Percentiles rank a stretch among this genome's conserved stretches.
Evolutionary conservation across 2,888 invertebrate genomes (phyloP).

Genomic region (Labia minor): DNA sequence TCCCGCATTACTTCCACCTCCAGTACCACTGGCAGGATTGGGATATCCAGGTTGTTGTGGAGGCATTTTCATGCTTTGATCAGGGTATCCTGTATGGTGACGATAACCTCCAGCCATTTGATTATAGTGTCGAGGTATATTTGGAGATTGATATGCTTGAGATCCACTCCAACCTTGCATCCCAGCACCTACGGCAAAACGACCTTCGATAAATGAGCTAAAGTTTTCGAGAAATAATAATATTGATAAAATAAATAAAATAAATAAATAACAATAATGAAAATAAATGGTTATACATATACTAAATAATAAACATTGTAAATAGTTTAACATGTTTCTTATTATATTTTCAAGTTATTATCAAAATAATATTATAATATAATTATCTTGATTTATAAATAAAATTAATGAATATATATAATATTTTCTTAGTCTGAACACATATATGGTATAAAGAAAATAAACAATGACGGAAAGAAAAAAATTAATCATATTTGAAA

Average conservation of each 20-base stretch:
- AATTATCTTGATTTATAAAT: too few relatives aligned
- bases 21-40: neutral
- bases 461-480: too few relatives aligned
- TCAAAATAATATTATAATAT: too few relatives aligned
- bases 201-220: slow-evolving; percentile 13
- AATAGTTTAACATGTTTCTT: too few relatives aligned
- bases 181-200: neutral
- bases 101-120: neutral
- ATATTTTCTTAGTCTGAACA: too few relatives aligned
- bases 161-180: neutral
- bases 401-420: too few relatives aligned
- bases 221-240: neutral
- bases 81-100: neutral
- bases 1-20: slow-evolving; percentile 31
- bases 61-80: neutral
- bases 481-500: too few relatives aligned
- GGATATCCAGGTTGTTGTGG: neutral
- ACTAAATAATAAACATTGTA: too few relatives aligned
- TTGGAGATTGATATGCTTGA: neutral
- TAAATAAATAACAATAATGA: neutral
- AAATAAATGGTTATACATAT: too few relatives aligned
- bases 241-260: neutral
- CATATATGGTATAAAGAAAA: too few relatives aligned
- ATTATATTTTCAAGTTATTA: too few relatives aligned
- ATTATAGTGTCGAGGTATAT: slow-evolving; percentile 1